Base-by-base conservation (phyloP, 2,113 vertebrate species). In the Anhinga rufa region DNA sequence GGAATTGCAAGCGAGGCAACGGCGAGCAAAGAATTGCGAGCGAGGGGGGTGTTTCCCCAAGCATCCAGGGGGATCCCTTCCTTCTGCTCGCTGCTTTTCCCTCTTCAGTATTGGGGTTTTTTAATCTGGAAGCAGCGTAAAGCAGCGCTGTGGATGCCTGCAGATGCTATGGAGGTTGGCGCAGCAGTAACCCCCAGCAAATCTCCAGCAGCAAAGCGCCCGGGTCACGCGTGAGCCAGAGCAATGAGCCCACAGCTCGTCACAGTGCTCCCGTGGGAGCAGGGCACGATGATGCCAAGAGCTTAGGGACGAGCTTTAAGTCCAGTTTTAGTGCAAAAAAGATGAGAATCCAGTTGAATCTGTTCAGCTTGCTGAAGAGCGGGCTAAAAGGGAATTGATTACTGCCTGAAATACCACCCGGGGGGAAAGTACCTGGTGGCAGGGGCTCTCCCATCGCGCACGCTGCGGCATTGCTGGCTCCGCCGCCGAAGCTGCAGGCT, bases 211-310 rank as follows among this genome's bases (percentile, higher is more conserved):
- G 42, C 6, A 11, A 65, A 19, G 17, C 1, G 0, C 29, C 40
- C 0, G 0, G n/a, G 9, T 40, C 10, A 2, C 10, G 1, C 6
- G 4, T 28, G 48, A 81, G 49, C 40, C 8, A 1, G 58, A 52
- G 76, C 36, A 3, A 6, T 1, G 46, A 86, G n/a, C 70, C 38
- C 0, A 0, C 20, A 26, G 29, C 10, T 58, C 7, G 64, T 31
- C 46, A 9, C 5, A 1, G 26, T 14, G 58, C 31, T 91, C 38
- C 70, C 5, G 2, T 2, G 1, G 58, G 26, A 80, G 40, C 29
- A 9, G 29, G 29, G 26, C 1, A 6, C 1, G 3, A 18, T 16
- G 71, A 36, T 16, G 38, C 40, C 2, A 0, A 9, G 68, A 77
- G 10, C 10, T n/a, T 12, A 24, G n/a, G 34, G 34, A 29, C 1